These are phyloP conservation scores for Heterodera filipjevi DNA, from an alignment of 2,888 invertebrate species.

Conservation along the genomic window DNA sequence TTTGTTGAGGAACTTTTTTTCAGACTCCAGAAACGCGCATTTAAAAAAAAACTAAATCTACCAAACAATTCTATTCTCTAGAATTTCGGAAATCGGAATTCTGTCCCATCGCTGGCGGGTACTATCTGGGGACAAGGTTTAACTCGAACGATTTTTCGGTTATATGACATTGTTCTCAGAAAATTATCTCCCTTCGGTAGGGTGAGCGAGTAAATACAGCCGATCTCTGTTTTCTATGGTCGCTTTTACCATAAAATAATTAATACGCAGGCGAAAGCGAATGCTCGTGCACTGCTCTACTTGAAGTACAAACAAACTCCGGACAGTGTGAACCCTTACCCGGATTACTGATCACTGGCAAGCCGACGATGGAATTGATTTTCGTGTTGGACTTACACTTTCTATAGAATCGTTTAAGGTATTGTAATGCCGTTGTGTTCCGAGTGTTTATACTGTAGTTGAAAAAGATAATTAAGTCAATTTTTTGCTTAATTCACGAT, in stretches of 20 bases:
- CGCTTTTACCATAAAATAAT: neutral
- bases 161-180: no score
- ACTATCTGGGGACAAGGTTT: no score
- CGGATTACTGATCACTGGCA: neutral
- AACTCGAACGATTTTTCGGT: no score
- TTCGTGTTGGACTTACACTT: neutral
- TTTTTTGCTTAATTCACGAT: neutral
- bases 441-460: neutral
- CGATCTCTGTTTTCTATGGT: no score
- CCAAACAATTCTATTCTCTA: no score
- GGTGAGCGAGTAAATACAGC: no score
- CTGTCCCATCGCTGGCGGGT: no score
- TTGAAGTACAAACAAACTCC: constrained; percentile 7
- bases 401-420: neutral
- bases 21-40: no score
- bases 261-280: neutral
- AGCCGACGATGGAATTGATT: neutral
- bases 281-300: neutral
- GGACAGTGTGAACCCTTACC: neutral
- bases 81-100: no score
- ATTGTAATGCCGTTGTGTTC: neutral
- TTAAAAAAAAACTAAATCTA: no score
- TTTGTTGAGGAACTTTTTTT: no score
- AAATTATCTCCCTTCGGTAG: no score
- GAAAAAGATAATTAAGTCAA: neutral